Conservation (phyloP, 2,797 vertebrate species). For the Spinibarbus caldwelli region DNA sequence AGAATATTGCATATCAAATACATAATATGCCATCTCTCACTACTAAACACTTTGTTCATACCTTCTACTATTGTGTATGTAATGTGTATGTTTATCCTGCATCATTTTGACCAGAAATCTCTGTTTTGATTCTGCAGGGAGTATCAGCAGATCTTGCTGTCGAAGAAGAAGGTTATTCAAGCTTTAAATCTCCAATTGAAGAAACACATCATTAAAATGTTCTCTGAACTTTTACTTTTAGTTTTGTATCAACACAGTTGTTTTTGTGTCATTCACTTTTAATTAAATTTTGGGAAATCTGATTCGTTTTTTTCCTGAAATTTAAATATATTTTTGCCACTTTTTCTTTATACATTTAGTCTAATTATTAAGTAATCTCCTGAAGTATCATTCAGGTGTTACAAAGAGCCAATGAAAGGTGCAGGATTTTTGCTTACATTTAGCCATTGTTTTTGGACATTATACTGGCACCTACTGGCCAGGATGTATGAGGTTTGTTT, state of each 20-base stretch:
- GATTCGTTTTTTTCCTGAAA: background rate
- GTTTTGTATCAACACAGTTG: background rate
- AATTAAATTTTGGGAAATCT: background rate
- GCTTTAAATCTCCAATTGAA: conserved; percentile 66
- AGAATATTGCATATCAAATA: background rate
- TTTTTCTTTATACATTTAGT: background rate
- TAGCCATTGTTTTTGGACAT: no score
- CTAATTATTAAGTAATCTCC: background rate
- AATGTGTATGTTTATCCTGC: background rate
- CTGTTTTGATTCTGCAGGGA: conserved; percentile 33
- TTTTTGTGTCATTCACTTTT: background rate
- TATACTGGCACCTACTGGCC: background rate
- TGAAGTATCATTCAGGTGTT: no score
- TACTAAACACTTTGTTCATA: background rate
- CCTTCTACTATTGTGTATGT: background rate
- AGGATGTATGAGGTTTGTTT: background rate
- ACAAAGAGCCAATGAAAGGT: background rate
- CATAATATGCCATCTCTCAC: background rate
- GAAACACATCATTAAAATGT: conserved; percentile 51
- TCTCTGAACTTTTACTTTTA: background rate
- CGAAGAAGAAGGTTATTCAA: conserved; percentile 30
- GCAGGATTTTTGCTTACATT: background rate
- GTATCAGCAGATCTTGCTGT: background rate
- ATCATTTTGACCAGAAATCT: background rate
- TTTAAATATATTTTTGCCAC: background rate